Evolutionary conservation across 2,888 invertebrate species (phyloP).

Genomic region (Eristalis pertinax): DNA sequence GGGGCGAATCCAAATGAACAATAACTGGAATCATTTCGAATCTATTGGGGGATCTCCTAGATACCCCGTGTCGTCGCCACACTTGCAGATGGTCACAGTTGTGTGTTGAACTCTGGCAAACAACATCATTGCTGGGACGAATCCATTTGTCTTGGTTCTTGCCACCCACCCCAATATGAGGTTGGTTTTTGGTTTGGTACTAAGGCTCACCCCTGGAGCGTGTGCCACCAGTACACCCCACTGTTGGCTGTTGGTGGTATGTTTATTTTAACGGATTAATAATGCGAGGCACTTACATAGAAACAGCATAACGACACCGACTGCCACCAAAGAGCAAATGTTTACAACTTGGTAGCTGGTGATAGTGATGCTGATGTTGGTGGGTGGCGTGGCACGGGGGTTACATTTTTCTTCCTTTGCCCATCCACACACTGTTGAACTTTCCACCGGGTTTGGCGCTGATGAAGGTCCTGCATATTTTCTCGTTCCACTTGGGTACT

Average conservation of each 20-base stretch:
- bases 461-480: slow-evolving; percentile 25
- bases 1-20: slow-evolving; percentile 70
- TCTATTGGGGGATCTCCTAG: slow-evolving; percentile 26
- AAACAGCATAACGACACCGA: slow-evolving; percentile 51
- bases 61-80: slow-evolving; percentile 1
- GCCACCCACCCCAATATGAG: slow-evolving; percentile 50
- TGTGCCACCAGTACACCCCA: slow-evolving; percentile 14
- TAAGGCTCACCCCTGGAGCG: slow-evolving; percentile 45
- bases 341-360: slow-evolving; percentile 18
- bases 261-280: slow-evolving; percentile 72
- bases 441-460: not conserved
- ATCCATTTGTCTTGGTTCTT: slow-evolving; percentile 71
- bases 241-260: slow-evolving; percentile 53
- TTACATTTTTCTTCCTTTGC: not conserved
- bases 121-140: slow-evolving; percentile 63
- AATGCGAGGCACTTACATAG: slow-evolving; percentile 64
- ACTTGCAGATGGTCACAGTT: slow-evolving; percentile 2
- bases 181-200: slow-evolving; percentile 1
- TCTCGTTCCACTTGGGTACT: slow-evolving; percentile 31
- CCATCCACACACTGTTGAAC: slow-evolving; percentile 11
- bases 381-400: not conserved
- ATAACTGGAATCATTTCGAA: slow-evolving; percentile 50
- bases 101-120: slow-evolving; percentile 48
- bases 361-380: not conserved
- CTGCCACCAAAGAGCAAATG: slow-evolving; percentile 46